A percentile compares a stretch with the other conserved stretches of the same genome.
phyloP scores from a whole-genome alignment of 2,888 invertebrate species.

The Diaprepes abbreviatus region DNA sequence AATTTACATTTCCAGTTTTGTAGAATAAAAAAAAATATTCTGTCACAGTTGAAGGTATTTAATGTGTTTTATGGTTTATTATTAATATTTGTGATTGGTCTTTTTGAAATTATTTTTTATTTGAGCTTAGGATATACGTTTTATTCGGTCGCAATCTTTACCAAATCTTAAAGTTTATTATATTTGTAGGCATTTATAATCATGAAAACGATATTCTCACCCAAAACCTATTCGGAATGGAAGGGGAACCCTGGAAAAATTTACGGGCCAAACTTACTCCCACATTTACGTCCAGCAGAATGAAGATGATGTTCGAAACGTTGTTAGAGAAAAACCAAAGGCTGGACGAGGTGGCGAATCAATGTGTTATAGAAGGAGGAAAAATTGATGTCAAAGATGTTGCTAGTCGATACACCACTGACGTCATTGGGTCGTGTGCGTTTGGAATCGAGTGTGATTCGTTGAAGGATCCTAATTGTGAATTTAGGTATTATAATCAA shows the following conservation, averaged over 20 bases:
- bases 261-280: constrained; percentile 64
- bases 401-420: constrained; percentile 71
- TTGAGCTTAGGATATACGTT: too few relatives aligned
- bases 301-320: too few relatives aligned
- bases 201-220: constrained; percentile 60
- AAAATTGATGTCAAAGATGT: constrained; percentile 64
- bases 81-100: too few relatives aligned
- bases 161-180: too few relatives aligned
- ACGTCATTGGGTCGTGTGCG: constrained; percentile 72
- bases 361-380: constrained; percentile 38
- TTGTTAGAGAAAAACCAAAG: constrained; percentile 48
- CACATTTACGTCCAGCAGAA: constrained; percentile 49
- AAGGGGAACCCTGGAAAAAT: constrained; percentile 65
- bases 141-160: too few relatives aligned
- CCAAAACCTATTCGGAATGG: constrained; percentile 57
- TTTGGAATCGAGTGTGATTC: constrained; percentile 73
- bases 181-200: constrained; percentile 60
- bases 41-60: too few relatives aligned
- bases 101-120: too few relatives aligned
- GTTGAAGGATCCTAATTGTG: constrained; percentile 69
- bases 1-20: too few relatives aligned
- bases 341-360: constrained; percentile 45
- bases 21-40: too few relatives aligned
- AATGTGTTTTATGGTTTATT: too few relatives aligned
- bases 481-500: constrained; percentile 67